phyloP scores from a whole-genome alignment of 2,888 invertebrate genomes.

The Automeris io region DNA sequence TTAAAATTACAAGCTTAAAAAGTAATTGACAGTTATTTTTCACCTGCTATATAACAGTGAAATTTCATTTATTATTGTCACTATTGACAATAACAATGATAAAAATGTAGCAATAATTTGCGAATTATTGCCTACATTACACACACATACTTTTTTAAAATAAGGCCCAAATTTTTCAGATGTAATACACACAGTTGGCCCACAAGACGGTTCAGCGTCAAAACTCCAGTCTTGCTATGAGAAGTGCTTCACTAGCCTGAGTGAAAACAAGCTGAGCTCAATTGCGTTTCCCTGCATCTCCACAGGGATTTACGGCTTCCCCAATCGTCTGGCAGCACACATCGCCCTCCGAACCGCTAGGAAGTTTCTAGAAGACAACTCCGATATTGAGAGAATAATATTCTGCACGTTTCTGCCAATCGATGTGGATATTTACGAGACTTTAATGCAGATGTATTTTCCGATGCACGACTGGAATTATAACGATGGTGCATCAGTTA shows the following conservation, averaged over 20 bases:
- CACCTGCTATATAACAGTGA: no score
- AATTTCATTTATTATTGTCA: no score
- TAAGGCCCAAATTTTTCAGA: no score
- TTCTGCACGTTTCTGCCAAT: slow-evolving; percentile 86
- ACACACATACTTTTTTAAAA: no score
- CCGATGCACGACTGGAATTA: slow-evolving; percentile 64
- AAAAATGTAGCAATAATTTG: no score
- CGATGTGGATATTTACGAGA: slow-evolving; percentile 85
- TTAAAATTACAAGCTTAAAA: no score
- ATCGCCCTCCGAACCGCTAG: slow-evolving; percentile 83
- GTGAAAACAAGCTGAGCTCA: slow-evolving; percentile 75
- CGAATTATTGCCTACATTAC: no score
- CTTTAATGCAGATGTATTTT: slow-evolving; percentile 84
- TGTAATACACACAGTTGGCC: slow-evolving; percentile 94
- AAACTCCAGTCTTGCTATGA: slow-evolving; percentile 83
- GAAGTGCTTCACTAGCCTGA: slow-evolving; percentile 78
- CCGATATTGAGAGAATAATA: slow-evolving; percentile 82
- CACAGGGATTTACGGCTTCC: slow-evolving; percentile 94
- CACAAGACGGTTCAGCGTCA: slow-evolving; percentile 82
- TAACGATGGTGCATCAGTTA: slow-evolving; percentile 26
- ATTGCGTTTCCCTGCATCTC: slow-evolving; percentile 94
- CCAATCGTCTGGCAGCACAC: slow-evolving; percentile 85
- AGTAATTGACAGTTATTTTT: no score
- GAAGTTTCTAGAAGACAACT: slow-evolving; percentile 76
- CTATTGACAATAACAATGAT: no score